Percentiles rank a stretch among this genome's conserved stretches.
Evolutionary conservation across 2,797 vertebrate genomes (phyloP).

Genomic region (Clarias laeviceps): DNA sequence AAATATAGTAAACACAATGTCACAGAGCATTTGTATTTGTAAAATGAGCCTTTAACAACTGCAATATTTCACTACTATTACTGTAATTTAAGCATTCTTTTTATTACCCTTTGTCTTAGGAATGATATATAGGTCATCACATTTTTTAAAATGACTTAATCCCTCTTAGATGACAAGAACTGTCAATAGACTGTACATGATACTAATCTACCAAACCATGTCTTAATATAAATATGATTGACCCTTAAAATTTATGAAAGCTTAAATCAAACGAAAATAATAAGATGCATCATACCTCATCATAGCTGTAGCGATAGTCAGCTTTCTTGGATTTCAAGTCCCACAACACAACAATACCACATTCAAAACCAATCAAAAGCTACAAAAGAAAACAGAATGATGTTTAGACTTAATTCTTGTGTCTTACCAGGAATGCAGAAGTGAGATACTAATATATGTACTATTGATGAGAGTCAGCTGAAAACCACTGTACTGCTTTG

Average conservation of each 20-base stretch:
- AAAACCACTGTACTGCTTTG: background rate
- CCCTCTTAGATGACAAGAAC: background rate
- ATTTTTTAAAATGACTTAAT: background rate
- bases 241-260: background rate
- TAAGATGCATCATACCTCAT: constrained; percentile 84
- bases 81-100: background rate
- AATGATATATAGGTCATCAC: background rate
- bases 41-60: background rate
- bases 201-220: background rate
- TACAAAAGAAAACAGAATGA: constrained; percentile 67
- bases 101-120: background rate
- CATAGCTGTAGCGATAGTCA: constrained; percentile 95
- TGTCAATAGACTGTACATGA: background rate
- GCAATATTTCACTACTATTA: background rate
- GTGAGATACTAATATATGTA: background rate
- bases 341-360: constrained; percentile 93
- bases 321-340: constrained; percentile 98
- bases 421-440: background rate
- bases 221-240: background rate
- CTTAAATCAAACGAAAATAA: constrained; percentile 8
- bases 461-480: background rate
- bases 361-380: constrained; percentile 97
- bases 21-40: background rate
- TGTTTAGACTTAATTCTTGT: constrained; percentile 7
- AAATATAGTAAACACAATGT: background rate